Conservation (phyloP, 2,888 invertebrate species). For the Heteromurus nitidus region DNA sequence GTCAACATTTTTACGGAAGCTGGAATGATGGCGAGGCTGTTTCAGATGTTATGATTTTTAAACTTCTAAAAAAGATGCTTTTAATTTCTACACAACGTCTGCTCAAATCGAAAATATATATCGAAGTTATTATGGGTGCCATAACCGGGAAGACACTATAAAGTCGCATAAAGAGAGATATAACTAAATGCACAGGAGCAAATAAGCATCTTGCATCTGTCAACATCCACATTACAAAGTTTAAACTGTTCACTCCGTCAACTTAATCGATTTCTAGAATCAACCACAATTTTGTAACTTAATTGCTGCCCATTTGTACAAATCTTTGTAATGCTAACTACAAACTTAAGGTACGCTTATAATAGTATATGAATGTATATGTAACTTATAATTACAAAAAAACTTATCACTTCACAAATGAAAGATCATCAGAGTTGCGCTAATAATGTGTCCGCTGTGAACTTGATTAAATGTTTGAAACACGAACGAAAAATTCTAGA, state of each 20-base stretch:
- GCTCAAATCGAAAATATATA: slow-evolving; percentile 41
- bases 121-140: slow-evolving; percentile 51
- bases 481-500: too few relatives aligned
- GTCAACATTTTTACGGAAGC: slow-evolving; percentile 13
- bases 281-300: slow-evolving; percentile 41
- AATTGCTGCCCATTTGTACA: slow-evolving; percentile 64
- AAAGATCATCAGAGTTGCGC: not conserved
- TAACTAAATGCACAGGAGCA: too few relatives aligned
- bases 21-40: not conserved
- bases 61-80: not conserved
- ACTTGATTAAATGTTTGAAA: slow-evolving; percentile 5
- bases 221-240: too few relatives aligned
- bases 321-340: slow-evolving; percentile 59
- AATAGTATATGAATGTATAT: slow-evolving; percentile 4
- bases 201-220: too few relatives aligned
- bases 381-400: not conserved
- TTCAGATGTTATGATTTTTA: not conserved
- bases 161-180: too few relatives aligned
- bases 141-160: slow-evolving; percentile 25
- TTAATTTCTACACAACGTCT: slow-evolving; percentile 4
- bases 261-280: too few relatives aligned
- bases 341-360: slow-evolving; percentile 58
- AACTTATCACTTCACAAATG: not conserved
- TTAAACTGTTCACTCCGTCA: too few relatives aligned
- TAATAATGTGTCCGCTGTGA: slow-evolving; percentile 57